A percentile compares a stretch with the other conserved stretches of the same genome.
Evolutionary conservation across 1,140 invertebrate species (phyloP).

Genomic region (Hydropsyche tenuis): DNA sequence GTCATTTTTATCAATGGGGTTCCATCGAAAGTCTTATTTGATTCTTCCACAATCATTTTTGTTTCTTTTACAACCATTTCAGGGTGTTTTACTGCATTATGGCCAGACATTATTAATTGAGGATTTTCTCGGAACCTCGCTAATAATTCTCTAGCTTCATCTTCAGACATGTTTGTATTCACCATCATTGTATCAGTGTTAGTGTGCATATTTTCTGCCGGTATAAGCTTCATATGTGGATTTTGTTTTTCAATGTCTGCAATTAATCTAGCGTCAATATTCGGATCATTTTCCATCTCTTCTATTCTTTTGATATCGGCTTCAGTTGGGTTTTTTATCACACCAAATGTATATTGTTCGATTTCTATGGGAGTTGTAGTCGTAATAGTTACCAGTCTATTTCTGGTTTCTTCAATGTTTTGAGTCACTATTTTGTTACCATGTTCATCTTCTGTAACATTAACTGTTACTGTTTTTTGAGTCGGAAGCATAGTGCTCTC

Average conservation of each 20-base stretch:
- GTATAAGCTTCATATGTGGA: slow-evolving; percentile 59
- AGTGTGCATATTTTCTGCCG: slow-evolving; percentile 57
- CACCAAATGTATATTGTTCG: slow-evolving; percentile 58
- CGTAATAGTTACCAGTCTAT: slow-evolving; percentile 56
- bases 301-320: slow-evolving; percentile 57
- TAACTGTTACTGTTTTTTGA: slow-evolving; percentile 61
- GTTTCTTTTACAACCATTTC: slow-evolving; percentile 55
- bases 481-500: slow-evolving; percentile 52
- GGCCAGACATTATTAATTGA: slow-evolving; percentile 52
- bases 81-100: slow-evolving; percentile 57
- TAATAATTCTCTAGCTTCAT: slow-evolving; percentile 58
- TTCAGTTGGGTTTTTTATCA: slow-evolving; percentile 55
- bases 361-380: slow-evolving; percentile 51
- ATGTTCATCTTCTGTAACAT: slow-evolving; percentile 60
- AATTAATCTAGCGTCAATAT: slow-evolving; percentile 58
- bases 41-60: slow-evolving; percentile 55
- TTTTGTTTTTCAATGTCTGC: slow-evolving; percentile 60
- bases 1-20: slow-evolving; percentile 42
- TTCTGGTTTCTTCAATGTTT: slow-evolving; percentile 60
- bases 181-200: slow-evolving; percentile 62
- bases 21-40: slow-evolving; percentile 36
- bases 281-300: slow-evolving; percentile 56
- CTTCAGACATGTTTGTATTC: slow-evolving; percentile 57
- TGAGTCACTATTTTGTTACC: slow-evolving; percentile 62
- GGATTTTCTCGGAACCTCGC: slow-evolving; percentile 60